Base-by-base conservation (phyloP, 2,113 vertebrate genomes). In the Pelobates fuscus region DNA sequence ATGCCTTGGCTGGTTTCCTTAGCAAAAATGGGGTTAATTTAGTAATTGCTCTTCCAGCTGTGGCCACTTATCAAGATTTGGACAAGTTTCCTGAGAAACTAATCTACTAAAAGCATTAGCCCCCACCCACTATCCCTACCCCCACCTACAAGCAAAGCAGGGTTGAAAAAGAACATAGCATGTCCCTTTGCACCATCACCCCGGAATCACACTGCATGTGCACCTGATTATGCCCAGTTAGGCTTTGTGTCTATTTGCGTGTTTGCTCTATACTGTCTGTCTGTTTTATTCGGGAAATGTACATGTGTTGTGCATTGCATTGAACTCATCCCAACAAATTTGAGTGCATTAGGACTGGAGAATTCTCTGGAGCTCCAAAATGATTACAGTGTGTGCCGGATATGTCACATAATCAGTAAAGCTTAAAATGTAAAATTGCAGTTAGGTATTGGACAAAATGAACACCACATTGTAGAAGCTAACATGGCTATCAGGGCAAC, bases 11-110 rank as follows among this genome's bases (percentile, higher is more conserved):
- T 49, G 23, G 23, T 10, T 63, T 63, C 8, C 27, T 21, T 32
- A 37, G 30, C 4, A 23, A 37, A 37, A 37, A 63, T 58, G 26
- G 72, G 54, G 62, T 74, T 66, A 76, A 76, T 57, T 32, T 25
- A 27, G 62, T 75, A 67, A 75, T 67, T 76, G 26, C 25, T 75
- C 20, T 26, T 67, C 72, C 64, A 76, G 72, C 54, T 76, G 63
- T 18, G 63, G 41, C 20, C 25, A 76, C 63, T 76, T 76, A 67
- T 67, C n/a, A 29, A 29, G 21, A 59, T 18, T 76, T 76, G 72
- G 72, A 66, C 57, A 60, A 37, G 20, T 66, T 76, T 43, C 72
- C 72, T 58, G 32, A 44, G 52, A 76, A 46, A 24, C 8, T 7
- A 18, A 66, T 57, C 30, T 32, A 57, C 21, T 20, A 57, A 74